These are phyloP conservation scores for Misgurnus mizolepis DNA, from an alignment of 2,113 vertebrate species.

Conservation along the genomic window DNA sequence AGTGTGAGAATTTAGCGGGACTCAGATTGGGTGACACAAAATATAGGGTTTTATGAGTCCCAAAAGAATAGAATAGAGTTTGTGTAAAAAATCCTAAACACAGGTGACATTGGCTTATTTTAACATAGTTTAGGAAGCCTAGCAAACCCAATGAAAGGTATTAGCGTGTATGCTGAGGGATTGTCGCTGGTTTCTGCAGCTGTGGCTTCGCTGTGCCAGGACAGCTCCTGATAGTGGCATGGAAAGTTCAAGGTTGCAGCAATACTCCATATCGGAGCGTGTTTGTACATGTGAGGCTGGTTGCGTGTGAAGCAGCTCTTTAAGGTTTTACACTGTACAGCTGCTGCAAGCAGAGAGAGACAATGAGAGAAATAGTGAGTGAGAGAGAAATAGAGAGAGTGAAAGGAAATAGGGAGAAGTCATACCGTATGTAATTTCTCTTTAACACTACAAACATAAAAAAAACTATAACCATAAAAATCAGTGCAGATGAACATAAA, in stretches of 20 bases:
- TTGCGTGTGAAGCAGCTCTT: constrained; percentile 51
- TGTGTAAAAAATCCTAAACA: not conserved
- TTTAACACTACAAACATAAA: not conserved
- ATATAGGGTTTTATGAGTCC: not conserved
- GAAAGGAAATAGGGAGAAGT: not conserved
- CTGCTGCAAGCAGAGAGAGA: constrained; percentile 53
- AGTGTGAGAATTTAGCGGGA: constrained; percentile 4
- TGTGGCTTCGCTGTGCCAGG: constrained; percentile 40
- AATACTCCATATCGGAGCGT: constrained; percentile 51
- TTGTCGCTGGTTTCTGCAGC: constrained; percentile 45
- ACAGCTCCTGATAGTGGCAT: constrained; percentile 52
- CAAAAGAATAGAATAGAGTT: not conserved
- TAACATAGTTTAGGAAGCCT: not conserved
- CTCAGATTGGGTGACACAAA: constrained; percentile 5
- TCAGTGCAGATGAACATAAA: too few species aligned
- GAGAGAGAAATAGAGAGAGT: constrained; percentile 11
- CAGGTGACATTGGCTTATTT: not conserved
- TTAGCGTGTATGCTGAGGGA: not conserved
- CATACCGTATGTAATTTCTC: constrained; percentile 10
- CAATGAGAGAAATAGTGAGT: not conserved
- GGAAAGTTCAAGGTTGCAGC: constrained; percentile 68
- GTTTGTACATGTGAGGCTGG: constrained; percentile 62
- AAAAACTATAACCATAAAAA: not conserved
- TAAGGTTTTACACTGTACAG: constrained; percentile 63
- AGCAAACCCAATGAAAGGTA: not conserved